Evolutionary conservation across 2,113 vertebrate genomes (phyloP), one percentile per base, ranked within the genome.

Genomic region (Percopsis transmontana): DNA sequence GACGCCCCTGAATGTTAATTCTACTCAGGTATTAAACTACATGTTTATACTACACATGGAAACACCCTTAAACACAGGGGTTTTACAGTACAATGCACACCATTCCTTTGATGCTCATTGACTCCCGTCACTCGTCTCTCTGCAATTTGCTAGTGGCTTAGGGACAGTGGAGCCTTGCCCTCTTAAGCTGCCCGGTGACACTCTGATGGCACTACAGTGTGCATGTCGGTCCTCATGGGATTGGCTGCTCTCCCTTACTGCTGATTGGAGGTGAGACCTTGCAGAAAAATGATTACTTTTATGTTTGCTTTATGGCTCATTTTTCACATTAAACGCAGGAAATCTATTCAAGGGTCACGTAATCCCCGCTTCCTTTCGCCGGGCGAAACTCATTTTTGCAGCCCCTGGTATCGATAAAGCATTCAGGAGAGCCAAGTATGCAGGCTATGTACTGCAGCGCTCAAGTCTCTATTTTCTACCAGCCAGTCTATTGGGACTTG

Each of bases 221-320:
- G 80, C 72, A 53, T 56, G 79, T 83, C 81, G 61, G 66, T 83
- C 71, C 90, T 87, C 86, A 45, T 19, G 87, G 87, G 87, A 87
- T 77, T 40, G 66, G 62, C 66, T 56, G 44, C 76, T 70, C 76
- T 83, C 76, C 80, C 73, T 79, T 23, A 57, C 79, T 80, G 65
- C 77, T 81, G 87, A 91, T 87, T 85, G 80, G 76, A 80, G 82
- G 88, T 91, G 80, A 89, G 88, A 88, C 88, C 84, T 89, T 89
- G 86, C 77, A 68, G 89, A 80, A 87, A 90, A 92, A 92, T 88
- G 74, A 90, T 89, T 87, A 90, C 89, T 91, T 92, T 92, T 92
- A 93, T 92, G 88, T 93, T 93, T 92, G 85, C 86, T 92, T 92
- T 92, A 93, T 93, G 90, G 90, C 87, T 92, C 91, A 92, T 92